phyloP scores from a whole-genome alignment of 1,140 invertebrate genomes.

The Kradibia gibbosae region DNA sequence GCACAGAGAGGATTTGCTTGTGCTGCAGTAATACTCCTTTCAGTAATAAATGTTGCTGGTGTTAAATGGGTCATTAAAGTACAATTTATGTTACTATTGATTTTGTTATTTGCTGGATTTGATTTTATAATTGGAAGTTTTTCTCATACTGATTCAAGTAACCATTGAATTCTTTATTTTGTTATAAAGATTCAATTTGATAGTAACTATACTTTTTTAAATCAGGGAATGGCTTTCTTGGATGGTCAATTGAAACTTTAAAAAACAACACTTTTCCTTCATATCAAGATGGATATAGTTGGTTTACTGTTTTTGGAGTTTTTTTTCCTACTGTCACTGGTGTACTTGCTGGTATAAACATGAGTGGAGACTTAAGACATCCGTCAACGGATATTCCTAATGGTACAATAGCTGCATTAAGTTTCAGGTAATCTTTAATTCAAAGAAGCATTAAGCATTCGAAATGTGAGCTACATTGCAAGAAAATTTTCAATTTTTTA shows the following conservation, averaged over 20 bases:
- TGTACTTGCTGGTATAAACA: conserved; percentile 96
- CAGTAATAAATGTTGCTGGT: conserved; percentile 91
- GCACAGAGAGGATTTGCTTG: conserved; percentile 86
- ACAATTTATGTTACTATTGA: conserved; percentile 87
- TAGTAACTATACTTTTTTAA: conserved; percentile 48
- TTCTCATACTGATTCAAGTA: conserved; percentile 79
- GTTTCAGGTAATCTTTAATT: conserved; percentile 78
- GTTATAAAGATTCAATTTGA: not conserved
- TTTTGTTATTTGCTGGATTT: conserved; percentile 87
- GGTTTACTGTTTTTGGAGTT: conserved; percentile 95
- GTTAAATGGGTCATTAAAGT: conserved; percentile 95
- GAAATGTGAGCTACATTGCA: not conserved
- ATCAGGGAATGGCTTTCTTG: conserved; percentile 86
- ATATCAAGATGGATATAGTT: conserved; percentile 85
- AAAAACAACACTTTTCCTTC: conserved; percentile 86
- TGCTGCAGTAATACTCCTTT: conserved; percentile 85
- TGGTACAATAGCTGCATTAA: conserved; percentile 92
- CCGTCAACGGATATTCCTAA: conserved; percentile 94
- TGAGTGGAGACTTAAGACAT: conserved; percentile 95
- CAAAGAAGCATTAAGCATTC: not conserved
- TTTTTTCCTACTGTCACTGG: conserved; percentile 95
- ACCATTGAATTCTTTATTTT: conserved; percentile 40
- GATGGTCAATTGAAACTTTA: conserved; percentile 87
- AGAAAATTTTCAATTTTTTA: conserved; percentile 69
- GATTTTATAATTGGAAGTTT: conserved; percentile 94